Percentiles rank a stretch among this genome's conserved stretches.
Conservation (phyloP, 2,888 invertebrate species). For the Hypsopygia costalis region DNA sequence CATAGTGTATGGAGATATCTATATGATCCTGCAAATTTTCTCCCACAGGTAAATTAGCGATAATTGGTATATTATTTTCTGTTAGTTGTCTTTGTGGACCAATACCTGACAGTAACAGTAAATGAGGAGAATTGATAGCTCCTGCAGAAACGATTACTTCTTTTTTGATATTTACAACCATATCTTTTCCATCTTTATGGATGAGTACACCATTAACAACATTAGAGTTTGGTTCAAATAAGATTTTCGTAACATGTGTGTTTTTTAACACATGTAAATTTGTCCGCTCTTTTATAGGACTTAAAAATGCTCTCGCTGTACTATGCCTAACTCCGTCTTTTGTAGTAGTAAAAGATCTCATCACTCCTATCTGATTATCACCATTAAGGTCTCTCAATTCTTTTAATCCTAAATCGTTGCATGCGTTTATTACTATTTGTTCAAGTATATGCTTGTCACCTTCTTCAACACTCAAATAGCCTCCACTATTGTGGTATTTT, state of each 20-base stretch:
- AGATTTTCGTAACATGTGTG: conserved; percentile 72
- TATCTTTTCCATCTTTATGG: conserved; percentile 46
- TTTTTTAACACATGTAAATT: conserved; percentile 72
- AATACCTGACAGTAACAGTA: conserved; percentile 74
- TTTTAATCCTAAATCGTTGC: conserved; percentile 61
- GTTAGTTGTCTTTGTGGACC: conserved; percentile 64
- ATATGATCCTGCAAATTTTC: conserved; percentile 76
- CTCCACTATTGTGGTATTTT: conserved; percentile 53
- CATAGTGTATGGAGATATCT: conserved; percentile 52
- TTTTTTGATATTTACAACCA: conserved; percentile 53
- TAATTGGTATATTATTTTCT: conserved; percentile 50
- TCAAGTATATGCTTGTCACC: conserved; percentile 32
- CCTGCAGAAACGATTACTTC: conserved; percentile 76
- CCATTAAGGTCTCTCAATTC: conserved; percentile 57
- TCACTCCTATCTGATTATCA: conserved; percentile 66
- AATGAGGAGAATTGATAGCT: conserved; percentile 71
- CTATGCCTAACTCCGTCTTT: conserved; percentile 69
- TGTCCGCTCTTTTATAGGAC: conserved; percentile 45
- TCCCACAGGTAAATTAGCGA: conserved; percentile 71
- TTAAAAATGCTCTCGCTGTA: conserved; percentile 76
- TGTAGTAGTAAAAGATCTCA: conserved; percentile 59
- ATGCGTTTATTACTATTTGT: conserved; percentile 48
- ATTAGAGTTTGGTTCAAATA: conserved; percentile 71
- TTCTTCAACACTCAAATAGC: conserved; percentile 57
- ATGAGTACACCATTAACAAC: conserved; percentile 57